Base-by-base conservation (phyloP, 1,140 invertebrate genomes). In the Antheraea pernyi region DNA sequence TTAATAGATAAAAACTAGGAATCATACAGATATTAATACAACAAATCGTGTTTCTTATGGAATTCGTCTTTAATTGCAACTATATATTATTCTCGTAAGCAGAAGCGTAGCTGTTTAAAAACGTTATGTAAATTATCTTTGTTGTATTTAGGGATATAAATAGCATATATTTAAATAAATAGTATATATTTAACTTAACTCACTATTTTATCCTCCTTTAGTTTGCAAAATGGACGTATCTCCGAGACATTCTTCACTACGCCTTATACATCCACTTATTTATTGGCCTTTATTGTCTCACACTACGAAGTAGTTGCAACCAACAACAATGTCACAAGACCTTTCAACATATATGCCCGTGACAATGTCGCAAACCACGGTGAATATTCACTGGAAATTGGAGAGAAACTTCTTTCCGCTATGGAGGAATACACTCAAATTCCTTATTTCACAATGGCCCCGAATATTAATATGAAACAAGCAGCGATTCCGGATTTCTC, bases 231-330 rank as follows among this genome's bases (percentile, higher is more conserved):
- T 68, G 82, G 80, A 18, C 76, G 82, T 70, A 61, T 85, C 3
- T 70, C 83, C 4, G 90, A 92, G 74, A 83, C 82, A 5, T 92
- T 91, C 70, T 71, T 78, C 71, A 90, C 83, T 3, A 96, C 95
- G 0, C 94, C 97, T 0, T 85, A 89, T 0, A 99, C 98, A 95
- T 97, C 97, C 0, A 97, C 97, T 0, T 99, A 98, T 75, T 85
- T 98, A 3, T 89, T 98, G 7, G 97, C 97, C 0, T 97, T 98
- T 81, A 94, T 97, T 4, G 94, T 98, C 0, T 96, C 96, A 8
- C 96, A 98, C 74, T 98, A 98, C 46, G 62, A 72, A 0, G 78
- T 53, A 7, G 78, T 84, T n/a, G 74, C 82, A 19, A 59, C 53
- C 0, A 78, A 70, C 59, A 83, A 75, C 19, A 73, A 85, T 18